Conservation (phyloP, 2,113 vertebrate species). For the Cyprinodon brontotheroides region DNA sequence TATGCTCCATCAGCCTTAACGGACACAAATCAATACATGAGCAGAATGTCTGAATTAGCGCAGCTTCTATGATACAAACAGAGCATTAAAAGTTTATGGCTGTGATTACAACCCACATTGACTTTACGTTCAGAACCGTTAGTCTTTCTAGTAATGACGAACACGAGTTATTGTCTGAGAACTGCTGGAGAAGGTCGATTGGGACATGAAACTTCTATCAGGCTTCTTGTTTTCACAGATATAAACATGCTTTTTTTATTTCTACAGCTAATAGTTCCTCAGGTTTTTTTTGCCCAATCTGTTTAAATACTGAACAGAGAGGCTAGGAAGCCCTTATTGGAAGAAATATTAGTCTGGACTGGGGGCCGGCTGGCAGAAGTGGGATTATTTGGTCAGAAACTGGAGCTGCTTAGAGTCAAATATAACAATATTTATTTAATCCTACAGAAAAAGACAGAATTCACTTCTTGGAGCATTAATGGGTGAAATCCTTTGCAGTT, state of each 20-base stretch:
- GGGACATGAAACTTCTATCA: not conserved
- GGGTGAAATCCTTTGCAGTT: constrained; percentile 9
- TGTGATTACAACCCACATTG: constrained; percentile 68
- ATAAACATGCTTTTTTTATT: not conserved
- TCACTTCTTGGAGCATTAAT: constrained; percentile 13
- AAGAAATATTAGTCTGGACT: not conserved
- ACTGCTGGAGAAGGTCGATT: constrained; percentile 10
- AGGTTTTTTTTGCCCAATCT: not conserved
- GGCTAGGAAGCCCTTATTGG: not conserved
- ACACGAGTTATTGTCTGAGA: constrained; percentile 40
- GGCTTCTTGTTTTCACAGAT: not conserved
- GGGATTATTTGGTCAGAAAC: not conserved
- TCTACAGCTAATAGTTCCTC: not conserved
- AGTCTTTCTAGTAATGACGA: constrained; percentile 59
- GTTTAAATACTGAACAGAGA: not conserved
- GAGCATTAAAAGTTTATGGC: constrained; percentile 70
- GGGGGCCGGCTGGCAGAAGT: not conserved
- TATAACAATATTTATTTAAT: constrained; percentile 6
- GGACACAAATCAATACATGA: constrained; percentile 65
- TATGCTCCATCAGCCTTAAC: constrained; percentile 68
- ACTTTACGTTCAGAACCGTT: constrained; percentile 54
- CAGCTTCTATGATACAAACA: constrained; percentile 49
- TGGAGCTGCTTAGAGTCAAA: constrained; percentile 2
- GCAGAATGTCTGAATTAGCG: constrained; percentile 58
- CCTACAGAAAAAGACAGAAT: not conserved